Percentiles rank a stretch among this genome's conserved stretches.
phyloP scores from a whole-genome alignment of 2,113 vertebrate genomes.

The Hippocampus barbouri region DNA sequence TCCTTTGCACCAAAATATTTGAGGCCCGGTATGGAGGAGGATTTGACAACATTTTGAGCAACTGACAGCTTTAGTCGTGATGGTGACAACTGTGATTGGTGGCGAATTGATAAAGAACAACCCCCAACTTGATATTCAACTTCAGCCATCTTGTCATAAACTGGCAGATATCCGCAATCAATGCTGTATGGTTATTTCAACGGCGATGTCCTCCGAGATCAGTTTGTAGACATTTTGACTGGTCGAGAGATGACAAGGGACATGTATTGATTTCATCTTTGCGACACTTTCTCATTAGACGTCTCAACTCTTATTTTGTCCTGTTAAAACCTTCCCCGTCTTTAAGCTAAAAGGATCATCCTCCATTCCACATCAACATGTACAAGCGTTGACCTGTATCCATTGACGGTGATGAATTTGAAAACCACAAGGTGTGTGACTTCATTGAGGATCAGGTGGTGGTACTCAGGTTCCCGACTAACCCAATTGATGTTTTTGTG shows the following conservation, averaged over 20 bases:
- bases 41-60: background rate
- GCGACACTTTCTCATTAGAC: background rate
- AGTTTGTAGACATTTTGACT: background rate
- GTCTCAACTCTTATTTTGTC: constrained; percentile 8
- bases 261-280: background rate
- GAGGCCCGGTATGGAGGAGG: background rate
- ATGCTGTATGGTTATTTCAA: background rate
- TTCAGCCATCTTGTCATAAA: background rate
- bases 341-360: constrained; percentile 27
- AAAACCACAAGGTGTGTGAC: constrained; percentile 32
- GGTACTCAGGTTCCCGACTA: constrained; percentile 44
- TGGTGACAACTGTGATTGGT: background rate
- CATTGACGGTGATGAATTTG: constrained; percentile 46
- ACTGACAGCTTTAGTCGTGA: background rate
- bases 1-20: background rate
- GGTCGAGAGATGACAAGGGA: background rate
- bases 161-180: background rate
- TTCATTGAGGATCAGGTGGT: constrained; percentile 36
- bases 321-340: constrained; percentile 31
- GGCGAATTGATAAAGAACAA: background rate
- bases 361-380: constrained; percentile 32
- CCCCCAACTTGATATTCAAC: background rate
- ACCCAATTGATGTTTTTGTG: constrained; percentile 11
- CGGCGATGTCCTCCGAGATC: background rate
- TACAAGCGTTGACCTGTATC: constrained; percentile 38